phyloP scores from a whole-genome alignment of 2,888 invertebrate species.

The Netelia virgata region DNA sequence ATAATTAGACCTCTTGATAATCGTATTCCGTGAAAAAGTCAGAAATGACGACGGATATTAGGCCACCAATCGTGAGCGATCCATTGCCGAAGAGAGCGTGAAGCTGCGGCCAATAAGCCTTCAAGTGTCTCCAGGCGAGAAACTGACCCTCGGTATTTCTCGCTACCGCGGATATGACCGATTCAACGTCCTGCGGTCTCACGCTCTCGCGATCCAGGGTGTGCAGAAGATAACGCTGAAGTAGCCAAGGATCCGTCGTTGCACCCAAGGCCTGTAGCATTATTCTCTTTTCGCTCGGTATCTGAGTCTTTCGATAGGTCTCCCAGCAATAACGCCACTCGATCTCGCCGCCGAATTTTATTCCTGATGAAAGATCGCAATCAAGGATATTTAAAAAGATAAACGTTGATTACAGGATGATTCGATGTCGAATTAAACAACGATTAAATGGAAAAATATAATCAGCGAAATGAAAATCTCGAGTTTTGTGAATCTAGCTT shows the following conservation, averaged over 20 bases:
- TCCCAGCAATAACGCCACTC: slow-evolving; percentile 94
- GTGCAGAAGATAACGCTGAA: slow-evolving; percentile 92
- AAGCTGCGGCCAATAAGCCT: slow-evolving; percentile 89
- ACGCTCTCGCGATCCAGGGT: slow-evolving; percentile 90
- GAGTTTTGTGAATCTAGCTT: background rate
- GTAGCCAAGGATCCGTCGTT: slow-evolving; percentile 92
- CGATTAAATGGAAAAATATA: too few species aligned
- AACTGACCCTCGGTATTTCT: slow-evolving; percentile 90
- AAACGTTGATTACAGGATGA: background rate
- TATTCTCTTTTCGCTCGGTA: slow-evolving; percentile 90
- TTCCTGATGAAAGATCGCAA: slow-evolving; percentile 86
- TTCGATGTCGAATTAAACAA: too few species aligned
- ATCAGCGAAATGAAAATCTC: too few species aligned
- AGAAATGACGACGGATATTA: slow-evolving; percentile 88
- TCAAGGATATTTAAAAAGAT: slow-evolving; percentile 1
- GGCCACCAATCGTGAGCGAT: slow-evolving; percentile 88
- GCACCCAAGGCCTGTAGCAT: slow-evolving; percentile 90
- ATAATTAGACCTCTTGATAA: slow-evolving; percentile 87
- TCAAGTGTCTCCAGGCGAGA: slow-evolving; percentile 91
- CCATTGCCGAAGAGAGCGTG: slow-evolving; percentile 88
- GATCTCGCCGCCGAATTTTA: slow-evolving; percentile 89
- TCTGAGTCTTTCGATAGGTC: slow-evolving; percentile 88
- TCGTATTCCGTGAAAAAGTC: slow-evolving; percentile 91
- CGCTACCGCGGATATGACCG: slow-evolving; percentile 90
- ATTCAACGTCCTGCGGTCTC: slow-evolving; percentile 89